phyloP scores from a whole-genome alignment of 2,797 vertebrate species.

The Nyctalus aviator region DNA sequence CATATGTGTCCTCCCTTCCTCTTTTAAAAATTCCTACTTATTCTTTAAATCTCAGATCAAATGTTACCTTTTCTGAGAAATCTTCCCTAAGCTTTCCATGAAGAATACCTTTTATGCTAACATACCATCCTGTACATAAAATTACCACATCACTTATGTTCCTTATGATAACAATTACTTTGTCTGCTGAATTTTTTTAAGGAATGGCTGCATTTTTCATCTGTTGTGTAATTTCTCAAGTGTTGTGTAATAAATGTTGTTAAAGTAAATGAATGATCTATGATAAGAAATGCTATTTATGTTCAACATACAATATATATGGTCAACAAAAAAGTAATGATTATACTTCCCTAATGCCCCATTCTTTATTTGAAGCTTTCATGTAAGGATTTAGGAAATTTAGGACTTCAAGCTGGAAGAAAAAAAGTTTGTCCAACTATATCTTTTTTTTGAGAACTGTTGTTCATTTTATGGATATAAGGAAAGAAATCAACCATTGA shows the following conservation, averaged over 20 bases:
- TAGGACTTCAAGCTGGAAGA: constrained; percentile 9
- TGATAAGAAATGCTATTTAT: constrained; percentile 24
- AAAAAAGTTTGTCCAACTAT: constrained; percentile 3
- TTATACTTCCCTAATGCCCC: neutral
- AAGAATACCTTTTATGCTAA: neutral
- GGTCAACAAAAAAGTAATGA: constrained; percentile 21
- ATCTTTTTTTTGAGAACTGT: neutral
- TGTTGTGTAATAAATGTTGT: neutral
- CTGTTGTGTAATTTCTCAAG: neutral
- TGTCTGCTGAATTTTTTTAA: constrained; percentile 26
- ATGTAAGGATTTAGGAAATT: constrained; percentile 27
- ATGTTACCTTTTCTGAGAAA: constrained; percentile 9
- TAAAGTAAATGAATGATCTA: constrained; percentile 25
- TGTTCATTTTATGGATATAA: constrained; percentile 10
- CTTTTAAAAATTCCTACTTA: constrained; percentile 32
- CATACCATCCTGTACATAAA: neutral
- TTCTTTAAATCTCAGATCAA: neutral
- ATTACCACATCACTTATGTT: constrained; percentile 4
- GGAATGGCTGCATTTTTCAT: neutral
- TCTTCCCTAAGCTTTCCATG: neutral
- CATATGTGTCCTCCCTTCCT: neutral
- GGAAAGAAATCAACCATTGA: neutral
- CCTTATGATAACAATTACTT: constrained; percentile 10
- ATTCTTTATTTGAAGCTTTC: constrained; percentile 52
- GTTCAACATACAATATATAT: neutral